Evolutionary conservation across 2,888 invertebrate genomes (phyloP), one percentile per base, ranked within the genome.

Genomic region (Cryptocheilus praepositus): DNA sequence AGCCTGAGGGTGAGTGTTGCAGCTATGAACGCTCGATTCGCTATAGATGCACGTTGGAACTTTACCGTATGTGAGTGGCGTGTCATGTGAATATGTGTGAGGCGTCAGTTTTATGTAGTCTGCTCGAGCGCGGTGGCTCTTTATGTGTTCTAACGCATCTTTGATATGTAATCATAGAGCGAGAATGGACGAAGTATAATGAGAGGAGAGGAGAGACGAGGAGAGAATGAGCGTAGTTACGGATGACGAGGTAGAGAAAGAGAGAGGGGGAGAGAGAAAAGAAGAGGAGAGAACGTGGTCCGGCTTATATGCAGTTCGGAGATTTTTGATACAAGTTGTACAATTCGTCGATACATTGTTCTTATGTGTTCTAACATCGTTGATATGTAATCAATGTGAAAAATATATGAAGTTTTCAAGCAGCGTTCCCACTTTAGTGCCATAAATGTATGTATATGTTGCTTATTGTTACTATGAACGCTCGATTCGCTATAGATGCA

Each of bases 381-480:
- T n/a, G n/a, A n/a, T n/a, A n/a, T n/a, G n/a, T n/a, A n/a, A n/a
- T n/a, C n/a, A n/a, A n/a, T n/a, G n/a, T 77, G 73, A 79, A 83
- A 83, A 83, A 81, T 83, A 83, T n/a, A 83, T 83, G 81, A 83
- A 83, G 83, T 82, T 82, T 82, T 83, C 80, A 81, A 77, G 75
- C 71, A 62, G 56, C 63, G 77, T 77, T 79, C 80, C 70, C 79
- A 77, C 75, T 73, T n/a, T n/a, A n/a, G n/a, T n/a, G n/a, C n/a
- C n/a, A n/a, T n/a, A n/a, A n/a, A n/a, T n/a, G n/a, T n/a, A n/a
- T n/a, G n/a, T n/a, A n/a, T n/a, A n/a, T n/a, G n/a, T n/a, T n/a
- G n/a, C n/a, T n/a, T n/a, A n/a, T n/a, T n/a, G n/a, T n/a, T n/a
- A n/a, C n/a, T n/a, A n/a, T 59, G 67, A 67, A 65, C 67, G 70